Base-by-base conservation (phyloP, 2,888 invertebrate genomes). In the Nemurella pictetii region DNA sequence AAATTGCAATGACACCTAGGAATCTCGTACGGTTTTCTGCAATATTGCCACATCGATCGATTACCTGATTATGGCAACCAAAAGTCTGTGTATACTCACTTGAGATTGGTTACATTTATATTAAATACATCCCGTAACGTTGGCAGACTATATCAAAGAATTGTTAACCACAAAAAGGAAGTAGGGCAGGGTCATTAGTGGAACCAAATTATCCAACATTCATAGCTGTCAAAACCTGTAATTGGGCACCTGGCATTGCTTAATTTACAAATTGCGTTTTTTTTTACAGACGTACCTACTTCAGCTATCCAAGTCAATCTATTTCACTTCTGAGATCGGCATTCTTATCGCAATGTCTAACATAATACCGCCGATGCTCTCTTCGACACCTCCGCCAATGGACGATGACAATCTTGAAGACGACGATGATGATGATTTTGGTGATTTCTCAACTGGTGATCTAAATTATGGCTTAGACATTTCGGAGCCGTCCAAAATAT, bases 301-400 rank as follows among this genome's bases (percentile, higher is more conserved):
- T 55, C 20, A 2, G 55, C 55, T 55, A 12, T 2, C 20, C 9
- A 55, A 7, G 55, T 20, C 55, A 20, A 12, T 15, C 20, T 12
- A 20, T 20, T 55, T 55, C 9, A 55, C 20, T 7, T 55, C 55
- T 55, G 55, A 15, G 20, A 20, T 7, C 9, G 55, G 1, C 5
- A 36, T 75, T 20, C n/a, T 25, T 75, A 0, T 75, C 80, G 85
- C 80, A 30, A 87, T 87, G 87, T 86, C 86, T 15, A 86, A 86
- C 55, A 84, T 86, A 28, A 87, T 94, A 89, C 94, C 94, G 89
- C 94, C 94, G 86, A 91, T 94, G 87, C 93, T 94, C 88, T 93
- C 94, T 88, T 93, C 93, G 85, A 93, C 94, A 88, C 94, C 94
- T 88, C 94, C 94, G 86, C 94, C 94, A 86, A 91, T 93, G 85